Base-by-base conservation (phyloP, 1,140 invertebrate species). In the Drosophila rhopaloa region DNA sequence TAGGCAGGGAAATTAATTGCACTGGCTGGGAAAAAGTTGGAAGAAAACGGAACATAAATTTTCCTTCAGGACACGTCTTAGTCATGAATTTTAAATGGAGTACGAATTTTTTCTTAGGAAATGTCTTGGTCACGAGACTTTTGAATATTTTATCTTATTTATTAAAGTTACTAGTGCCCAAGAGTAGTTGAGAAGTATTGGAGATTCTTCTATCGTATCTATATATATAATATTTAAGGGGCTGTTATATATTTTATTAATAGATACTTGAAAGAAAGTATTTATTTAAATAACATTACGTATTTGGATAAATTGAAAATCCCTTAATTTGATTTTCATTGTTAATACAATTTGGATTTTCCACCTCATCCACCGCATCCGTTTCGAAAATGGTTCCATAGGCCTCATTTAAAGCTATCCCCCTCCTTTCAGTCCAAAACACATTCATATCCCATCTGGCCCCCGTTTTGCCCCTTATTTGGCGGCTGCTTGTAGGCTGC, bases 401-500 rank as follows among this genome's bases (percentile, higher is more conserved):
- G 72, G 41, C 57, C 72, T 57, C 59, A 51, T 57, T 75, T 75
- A 62, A 75, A 62, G 54, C 37, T 27, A 13, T 35, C 48, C n/a
- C 41, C 43, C 27, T 19, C 40, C 38, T 37, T 57, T 46, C 44
- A 58, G 56, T 50, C 32, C 50, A 76, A 50, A 79, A 59, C 47
- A 51, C 44, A 80, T 70, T 70, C 67, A 71, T 71, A 71, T 71
- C 67, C 51, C 65, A 66, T 40, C 55, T 55, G 43, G 10, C 3
- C 1, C 16, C 27, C 41, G 10, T 19, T 41, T 38, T 48, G 56
- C 56, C 68, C 58, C 48, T 35, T 61, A 44, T 68, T 61, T 41
- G 67, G 55, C 55, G 57, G 46, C 47, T 27, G 76, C 62, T 78
- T 53, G 58, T 76, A 59, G 59, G 76, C 79, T 68, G 62, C 83